phyloP scores from a whole-genome alignment of 2,797 vertebrate genomes.

The Bothrops alternatus region DNA sequence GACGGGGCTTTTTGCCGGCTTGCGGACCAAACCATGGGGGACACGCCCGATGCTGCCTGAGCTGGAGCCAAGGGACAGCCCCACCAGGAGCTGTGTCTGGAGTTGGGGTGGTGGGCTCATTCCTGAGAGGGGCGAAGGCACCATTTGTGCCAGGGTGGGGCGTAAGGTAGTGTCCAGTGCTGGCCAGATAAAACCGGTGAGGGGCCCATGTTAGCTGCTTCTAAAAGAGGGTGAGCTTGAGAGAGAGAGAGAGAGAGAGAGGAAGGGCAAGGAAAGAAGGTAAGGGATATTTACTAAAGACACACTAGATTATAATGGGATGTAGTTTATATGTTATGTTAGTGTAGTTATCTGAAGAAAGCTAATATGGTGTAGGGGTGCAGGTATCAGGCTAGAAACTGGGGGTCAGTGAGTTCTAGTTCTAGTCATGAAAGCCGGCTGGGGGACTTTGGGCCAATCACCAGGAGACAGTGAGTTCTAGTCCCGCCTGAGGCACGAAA shows the following conservation, averaged over 20 bases:
- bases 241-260: too few relatives aligned
- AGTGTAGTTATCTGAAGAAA: background rate
- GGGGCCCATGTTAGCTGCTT: background rate
- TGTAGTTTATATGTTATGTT: background rate
- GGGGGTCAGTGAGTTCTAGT: background rate
- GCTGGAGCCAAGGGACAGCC: background rate
- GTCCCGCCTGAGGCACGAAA: too few relatives aligned
- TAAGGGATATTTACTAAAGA: background rate
- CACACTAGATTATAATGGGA: background rate
- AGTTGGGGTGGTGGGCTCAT: background rate
- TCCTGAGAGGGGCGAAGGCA: background rate
- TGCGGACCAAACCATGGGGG: background rate
- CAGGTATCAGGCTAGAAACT: background rate
- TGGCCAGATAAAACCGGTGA: background rate
- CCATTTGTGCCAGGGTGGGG: background rate
- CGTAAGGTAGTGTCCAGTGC: background rate
- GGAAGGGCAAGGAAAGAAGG: background rate
- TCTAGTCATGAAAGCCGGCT: too few relatives aligned
- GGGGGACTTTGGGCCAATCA: too few relatives aligned
- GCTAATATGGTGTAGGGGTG: background rate
- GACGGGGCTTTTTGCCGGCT: background rate
- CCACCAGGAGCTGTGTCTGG: background rate
- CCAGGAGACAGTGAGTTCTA: too few relatives aligned
- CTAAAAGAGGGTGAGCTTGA: background rate
- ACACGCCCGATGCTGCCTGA: background rate